Base-by-base conservation (phyloP, 2,888 invertebrate species). In the Aricia artaxerxes region DNA sequence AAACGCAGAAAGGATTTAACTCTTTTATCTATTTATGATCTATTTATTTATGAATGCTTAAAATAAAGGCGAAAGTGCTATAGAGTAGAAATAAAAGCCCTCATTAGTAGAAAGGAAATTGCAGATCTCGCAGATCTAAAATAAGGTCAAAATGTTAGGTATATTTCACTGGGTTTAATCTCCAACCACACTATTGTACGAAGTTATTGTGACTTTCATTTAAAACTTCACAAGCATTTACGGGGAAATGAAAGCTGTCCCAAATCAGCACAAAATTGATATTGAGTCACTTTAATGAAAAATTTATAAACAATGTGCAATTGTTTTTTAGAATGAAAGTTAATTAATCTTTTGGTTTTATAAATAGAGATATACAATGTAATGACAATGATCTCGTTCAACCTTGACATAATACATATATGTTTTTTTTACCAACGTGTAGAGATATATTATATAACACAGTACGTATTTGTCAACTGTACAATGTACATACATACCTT, bases 401-500 rank as follows among this genome's bases (percentile, higher is more conserved):
- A 16, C 57, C 57, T 16, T 57, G 57, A 57, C 57, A 57, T 24
- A 24, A 24, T 24, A 24, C 24, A 24, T 53, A 3, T 13, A 53
- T 44, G 2, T 44, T 44, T 53, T 53, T 53, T 53, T 53, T 1
- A 53, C 4, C 53, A 53, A 53, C 13, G 9, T 53, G 4, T 53
- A 13, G 13, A 13, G 53, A 13, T 53, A 44, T 53, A 53, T 53
- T 44, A 7, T 53, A 53, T 53, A 3, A 13, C 4, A 13, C 13
- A 53, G 53, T 53, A 24, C 40, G 38, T 64, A 49, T 9, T 79
- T 40, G 35, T 38, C 7, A 31, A 72, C 11, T 4, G n/a, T 35
- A 40, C n/a, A 60, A 24, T 24, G 24, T 24, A 24, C 24, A 24
- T 38, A 79, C 93, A 94, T 94, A 98, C 98, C 97, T 98, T 98